Evolutionary conservation across 2,888 invertebrate genomes (phyloP).

Genomic region (Autographa pulchrina): DNA sequence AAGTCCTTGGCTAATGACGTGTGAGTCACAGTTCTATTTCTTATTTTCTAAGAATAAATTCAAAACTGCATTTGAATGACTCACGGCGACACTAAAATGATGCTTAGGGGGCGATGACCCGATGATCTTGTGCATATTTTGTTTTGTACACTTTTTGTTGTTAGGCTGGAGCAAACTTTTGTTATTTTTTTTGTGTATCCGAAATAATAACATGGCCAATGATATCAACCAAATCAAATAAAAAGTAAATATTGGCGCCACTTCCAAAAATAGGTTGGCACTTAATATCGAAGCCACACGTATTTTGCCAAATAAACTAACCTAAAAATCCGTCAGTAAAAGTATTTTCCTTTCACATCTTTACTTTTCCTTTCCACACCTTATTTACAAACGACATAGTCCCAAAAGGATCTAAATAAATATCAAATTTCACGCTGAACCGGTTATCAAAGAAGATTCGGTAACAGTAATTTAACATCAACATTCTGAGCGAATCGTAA

Average conservation of each 20-base stretch:
- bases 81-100: constrained; percentile 75
- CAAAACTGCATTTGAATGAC: constrained; percentile 85
- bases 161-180: constrained; percentile 35
- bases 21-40: constrained; percentile 85
- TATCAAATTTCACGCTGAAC: constrained; percentile 10
- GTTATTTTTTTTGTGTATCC: neutral
- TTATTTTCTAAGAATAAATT: constrained; percentile 87
- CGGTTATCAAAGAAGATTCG: constrained; percentile 20
- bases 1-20: constrained; percentile 81
- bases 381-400: constrained; percentile 3
- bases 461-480: constrained; percentile 16
- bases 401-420: constrained; percentile 7
- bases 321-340: neutral
- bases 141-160: constrained; percentile 50
- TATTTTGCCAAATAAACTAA: neutral
- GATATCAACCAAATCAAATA: neutral
- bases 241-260: neutral
- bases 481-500: constrained; percentile 37
- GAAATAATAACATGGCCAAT: neutral
- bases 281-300: neutral
- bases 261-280: neutral
- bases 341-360: neutral
- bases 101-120: constrained; percentile 78
- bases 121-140: constrained; percentile 73
- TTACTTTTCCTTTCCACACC: neutral